Evolutionary conservation across 2,797 vertebrate species (phyloP), one percentile per base, ranked within the genome.

Genomic region (Acanthurus lineatus): DNA sequence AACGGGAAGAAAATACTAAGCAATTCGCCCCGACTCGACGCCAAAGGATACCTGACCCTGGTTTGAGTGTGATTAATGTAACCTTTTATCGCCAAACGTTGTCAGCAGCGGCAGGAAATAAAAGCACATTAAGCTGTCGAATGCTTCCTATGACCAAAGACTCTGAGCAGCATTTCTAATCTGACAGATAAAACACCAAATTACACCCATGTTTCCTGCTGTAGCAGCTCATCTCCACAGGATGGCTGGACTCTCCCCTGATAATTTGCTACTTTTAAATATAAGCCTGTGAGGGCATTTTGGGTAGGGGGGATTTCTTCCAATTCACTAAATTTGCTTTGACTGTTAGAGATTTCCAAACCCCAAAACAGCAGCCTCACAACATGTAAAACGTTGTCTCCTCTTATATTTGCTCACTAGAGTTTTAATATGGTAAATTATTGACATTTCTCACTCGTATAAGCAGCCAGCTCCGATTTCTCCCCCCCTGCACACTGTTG

Each of bases 101-200:
- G 73, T 89, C 71, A 83, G 86, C 66, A 83, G 69, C 72, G 45
- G 64, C 47, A 73, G 85, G 69, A 86, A 69, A 90, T 87, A 64
- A 87, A 85, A 86, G 53, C 77, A 85, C 77, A 85, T 89, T 62
- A 83, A 80, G 60, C 67, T 82, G 71, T 88, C 83, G 82, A 66
- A 68, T 62, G 66, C 80, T 81, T 81, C 72, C 76, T 73, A 58
- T 42, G 79, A 76, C 47, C 67, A 12, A 83, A 77, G 51, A 38
- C 48, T 68, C 70, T 48, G 14, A 82, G 73, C 76, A 75, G 64
- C 9, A 14, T 73, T 77, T 76, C 56, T 88, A 76, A 89, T 88
- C 71, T 84, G 83, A 90, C 70, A 80, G 73, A 59, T 82, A 66
- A 85, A 92, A 88, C 74, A 68, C 40, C 68, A 74, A 85, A 89